Base-by-base conservation (phyloP, 2,113 vertebrate genomes). In the Takifugu flavidus region DNA sequence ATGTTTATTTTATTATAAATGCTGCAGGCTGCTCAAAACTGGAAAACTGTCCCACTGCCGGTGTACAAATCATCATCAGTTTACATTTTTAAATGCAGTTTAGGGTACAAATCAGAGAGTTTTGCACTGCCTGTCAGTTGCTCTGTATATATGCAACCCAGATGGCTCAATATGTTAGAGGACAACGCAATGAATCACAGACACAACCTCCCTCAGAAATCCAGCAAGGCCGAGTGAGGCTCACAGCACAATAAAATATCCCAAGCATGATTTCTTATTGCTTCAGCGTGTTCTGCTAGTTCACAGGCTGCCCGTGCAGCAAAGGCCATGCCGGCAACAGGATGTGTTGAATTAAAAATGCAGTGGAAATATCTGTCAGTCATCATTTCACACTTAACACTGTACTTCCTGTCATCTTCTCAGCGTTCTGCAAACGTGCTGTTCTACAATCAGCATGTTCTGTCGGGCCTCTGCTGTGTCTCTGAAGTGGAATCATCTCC, bases 31-130 rank as follows among this genome's bases (percentile, higher is more conserved):
- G 49, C 27, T 51, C 7, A 57, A 65, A 75, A 65, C 49, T 60
- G 27, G 43, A 70, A 47, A 25, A 43, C 62, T 45, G 27, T 42
- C 25, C 54, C 4, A 25, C 50, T 3, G 7, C 42, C 31, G 13
- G 6, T 52, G 15, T 25, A 60, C 53, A 79, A 77, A 71, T 68
- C 28, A 57, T 25, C 13, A 46, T 59, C 3, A 7, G 54, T 74
- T 79, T 70, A 78, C 60, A 76, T 51, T 71, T 29, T 59, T 49
- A 49, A 12, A 64, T 58, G 63, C 45, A 65, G 62, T 78, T 73
- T 75, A 65, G 50, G 31, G 34, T 49, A 55, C 54, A 77, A 77
- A 77, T 76, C 62, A 74, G 11, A 29, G 11, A 29, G 46, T 54
- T 47, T 52, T 47, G 56, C 45, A 49, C 20, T 50, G 39, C 64